Conservation (phyloP, 2,797 vertebrate genomes). For the Arnoldichthys spilopterus region DNA sequence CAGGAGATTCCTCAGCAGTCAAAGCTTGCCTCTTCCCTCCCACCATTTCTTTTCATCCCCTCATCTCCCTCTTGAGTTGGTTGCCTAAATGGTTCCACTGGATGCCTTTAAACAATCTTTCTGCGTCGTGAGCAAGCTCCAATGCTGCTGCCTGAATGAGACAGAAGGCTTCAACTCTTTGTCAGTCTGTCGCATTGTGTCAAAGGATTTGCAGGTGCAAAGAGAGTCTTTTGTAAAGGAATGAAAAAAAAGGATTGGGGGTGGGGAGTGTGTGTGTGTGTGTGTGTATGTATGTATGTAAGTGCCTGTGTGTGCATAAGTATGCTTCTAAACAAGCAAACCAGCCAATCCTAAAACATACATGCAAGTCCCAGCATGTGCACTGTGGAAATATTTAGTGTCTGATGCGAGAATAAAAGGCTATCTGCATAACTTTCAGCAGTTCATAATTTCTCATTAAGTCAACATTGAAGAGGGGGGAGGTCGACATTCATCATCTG, state of each 20-base stretch:
- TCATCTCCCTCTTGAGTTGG: constrained; percentile 57
- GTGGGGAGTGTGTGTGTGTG: constrained; percentile 3
- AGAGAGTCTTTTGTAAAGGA: constrained; percentile 60
- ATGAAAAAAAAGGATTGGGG: constrained; percentile 48
- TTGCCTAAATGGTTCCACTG: constrained; percentile 65
- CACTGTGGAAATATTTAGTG: constrained; percentile 37
- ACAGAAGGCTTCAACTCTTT: constrained; percentile 65
- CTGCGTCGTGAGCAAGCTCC: constrained; percentile 64
- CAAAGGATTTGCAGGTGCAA: constrained; percentile 71
- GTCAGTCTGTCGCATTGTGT: constrained; percentile 68
- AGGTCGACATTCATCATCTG: constrained; percentile 44
- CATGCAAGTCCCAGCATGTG: constrained; percentile 44
- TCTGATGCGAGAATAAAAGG: constrained; percentile 45
- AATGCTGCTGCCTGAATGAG: constrained; percentile 64
- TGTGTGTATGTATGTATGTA: background rate
- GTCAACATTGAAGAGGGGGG: constrained; percentile 24
- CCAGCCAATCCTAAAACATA: constrained; percentile 27
- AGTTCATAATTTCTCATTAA: constrained; percentile 55
- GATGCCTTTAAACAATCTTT: constrained; percentile 60
- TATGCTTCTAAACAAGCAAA: constrained; percentile 47
- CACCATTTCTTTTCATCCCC: constrained; percentile 53
- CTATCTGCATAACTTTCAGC: constrained; percentile 41
- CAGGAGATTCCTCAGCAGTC: constrained; percentile 44
- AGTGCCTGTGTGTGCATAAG: constrained; percentile 20
- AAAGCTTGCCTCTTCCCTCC: constrained; percentile 60